Base-by-base conservation (phyloP, 1,140 invertebrate species). In the Drosophila arizonae region DNA sequence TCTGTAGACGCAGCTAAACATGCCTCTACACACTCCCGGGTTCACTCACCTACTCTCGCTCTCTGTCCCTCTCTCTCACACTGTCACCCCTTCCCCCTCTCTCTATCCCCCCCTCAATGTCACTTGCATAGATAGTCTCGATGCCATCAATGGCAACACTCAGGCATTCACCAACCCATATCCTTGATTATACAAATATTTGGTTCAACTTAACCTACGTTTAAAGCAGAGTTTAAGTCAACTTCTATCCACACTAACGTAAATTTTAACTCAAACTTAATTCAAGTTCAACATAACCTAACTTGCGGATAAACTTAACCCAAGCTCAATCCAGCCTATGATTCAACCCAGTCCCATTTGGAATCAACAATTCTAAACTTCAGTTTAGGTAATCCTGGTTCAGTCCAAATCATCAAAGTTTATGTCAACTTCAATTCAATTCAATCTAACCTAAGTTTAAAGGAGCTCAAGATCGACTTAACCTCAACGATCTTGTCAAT, bases 1-100 rank as follows among this genome's bases (percentile, higher is more conserved):
- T 90, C 84, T 91, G 86, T 91, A 91, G 85, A 80, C 80, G 77
- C 84, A 79, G 67, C 63, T 57, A 60, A 60, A 52, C 66, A 55
- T 62, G 81, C 58, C 72, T 78, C 82, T 79, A 87, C 78, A 61
- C 54, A 45, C 62, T 46, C 69, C 55, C 67, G 66, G 63, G 33
- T 57, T 58, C 50, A 33, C 39, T 50, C 76, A 36, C 62, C 24
- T 56, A 52, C 13, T 65, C 17, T 57, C 46, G 48, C 74, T 41
- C 55, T 39, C 33, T 36, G 9, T 39, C 11, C 4, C 33, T 36
- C 2, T 39, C 3, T 39, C 36, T 39, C 33, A 6, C 28, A 6
- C 28, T 30, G 4, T 30, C 28, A 6, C 28, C 11, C 36, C 11
- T 3, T 39, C 3, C 11, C 36, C 11, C 3, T 39, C 3, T 39